Evolutionary conservation across 2,888 invertebrate species (phyloP), one percentile per base, ranked within the genome.

Genomic region (Coelopa pilipes): DNA sequence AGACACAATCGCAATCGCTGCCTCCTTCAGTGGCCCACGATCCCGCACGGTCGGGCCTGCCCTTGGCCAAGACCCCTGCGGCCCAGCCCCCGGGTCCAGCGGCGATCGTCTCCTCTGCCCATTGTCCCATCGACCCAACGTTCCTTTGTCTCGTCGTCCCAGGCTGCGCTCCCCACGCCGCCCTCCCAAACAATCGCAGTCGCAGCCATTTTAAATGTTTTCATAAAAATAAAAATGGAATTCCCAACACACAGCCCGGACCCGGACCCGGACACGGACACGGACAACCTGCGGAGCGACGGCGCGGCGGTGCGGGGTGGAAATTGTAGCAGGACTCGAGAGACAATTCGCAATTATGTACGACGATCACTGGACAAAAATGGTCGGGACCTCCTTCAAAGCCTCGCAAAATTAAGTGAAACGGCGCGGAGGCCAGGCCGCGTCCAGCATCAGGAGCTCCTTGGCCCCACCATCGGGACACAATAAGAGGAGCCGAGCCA

Each of bases 171-270:
- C 34, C 34, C 34, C 7, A 2, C 34, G 7, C 34, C 34, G 34
- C 34, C 34, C 60, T 49, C 47, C 24, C 21, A 11, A 70, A 49
- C 49, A 70, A 70, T 49, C 47, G 60, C 60, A 46, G 34, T 45
- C 67, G 34, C 53, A 62, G 62, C 62, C 70, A 70, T 70, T 70
- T 70, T 70, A 70, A 70, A 70, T 70, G 70, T 70, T 70, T 62
- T 34, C 62, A 21, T 70, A 50, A 21, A 70, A 50, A 46, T 46
- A 70, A 70, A 62, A 53, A 70, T 62, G 50, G 19, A 59, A 70
- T 70, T 70, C 60, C 62, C 50, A 34, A 34, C 34, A 19, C 47
- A n/a, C 34, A 34, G n/a, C 34, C 34, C 45, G n/a, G 34, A 9
- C 46, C 21, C 11, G 55, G 19, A 57, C 63, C 7, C 0, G 17